Percentiles rank a stretch among this genome's conserved stretches.
These are phyloP conservation scores for Phalera bucephala DNA, from an alignment of 2,888 invertebrate genomes.

Conservation along the genomic window DNA sequence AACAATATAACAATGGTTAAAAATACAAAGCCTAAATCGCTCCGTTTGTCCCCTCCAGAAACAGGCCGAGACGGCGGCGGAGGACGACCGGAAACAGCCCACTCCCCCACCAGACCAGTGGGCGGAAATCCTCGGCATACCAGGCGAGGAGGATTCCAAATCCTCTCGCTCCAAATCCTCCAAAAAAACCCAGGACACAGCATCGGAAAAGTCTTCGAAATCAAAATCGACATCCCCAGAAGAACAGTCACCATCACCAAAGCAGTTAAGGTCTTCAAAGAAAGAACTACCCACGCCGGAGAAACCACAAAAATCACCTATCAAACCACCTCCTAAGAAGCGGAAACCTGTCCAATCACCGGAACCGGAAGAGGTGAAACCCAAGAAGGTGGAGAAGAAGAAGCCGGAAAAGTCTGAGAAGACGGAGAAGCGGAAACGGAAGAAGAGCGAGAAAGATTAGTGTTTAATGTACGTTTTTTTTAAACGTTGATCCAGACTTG, in stretches of 20 bases:
- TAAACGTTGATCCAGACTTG: slow-evolving; percentile 39
- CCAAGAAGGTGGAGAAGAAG: slow-evolving; percentile 54
- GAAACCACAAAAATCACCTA: slow-evolving; percentile 41
- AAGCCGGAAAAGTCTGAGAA: slow-evolving; percentile 46
- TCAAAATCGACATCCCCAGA: slow-evolving; percentile 12
- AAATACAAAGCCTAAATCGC: slow-evolving; percentile 12
- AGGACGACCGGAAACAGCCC: slow-evolving; percentile 67
- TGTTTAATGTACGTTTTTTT: slow-evolving; percentile 70
- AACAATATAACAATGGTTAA: slow-evolving; percentile 2
- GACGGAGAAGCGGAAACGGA: slow-evolving; percentile 45
- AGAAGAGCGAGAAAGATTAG: slow-evolving; percentile 75
- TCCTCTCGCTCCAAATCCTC: slow-evolving; percentile 11
- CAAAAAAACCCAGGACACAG: slow-evolving; percentile 12
- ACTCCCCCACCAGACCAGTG: slow-evolving; percentile 76
- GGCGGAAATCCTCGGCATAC: slow-evolving; percentile 76
- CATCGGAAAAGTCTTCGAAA: slow-evolving; percentile 1
- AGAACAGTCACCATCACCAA: slow-evolving; percentile 53
- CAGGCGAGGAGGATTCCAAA: slow-evolving; percentile 51
- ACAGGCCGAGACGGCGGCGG: slow-evolving; percentile 33
- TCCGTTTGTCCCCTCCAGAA: slow-evolving; percentile 34
- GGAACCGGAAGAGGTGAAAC: slow-evolving; percentile 44
- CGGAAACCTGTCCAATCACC: slow-evolving; percentile 48
- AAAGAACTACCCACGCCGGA: slow-evolving; percentile 50
- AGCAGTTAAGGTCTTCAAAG: slow-evolving; percentile 62
- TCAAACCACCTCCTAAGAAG: slow-evolving; percentile 65